Base-by-base conservation (phyloP, 2,113 vertebrate species). In the Raja brachyura region DNA sequence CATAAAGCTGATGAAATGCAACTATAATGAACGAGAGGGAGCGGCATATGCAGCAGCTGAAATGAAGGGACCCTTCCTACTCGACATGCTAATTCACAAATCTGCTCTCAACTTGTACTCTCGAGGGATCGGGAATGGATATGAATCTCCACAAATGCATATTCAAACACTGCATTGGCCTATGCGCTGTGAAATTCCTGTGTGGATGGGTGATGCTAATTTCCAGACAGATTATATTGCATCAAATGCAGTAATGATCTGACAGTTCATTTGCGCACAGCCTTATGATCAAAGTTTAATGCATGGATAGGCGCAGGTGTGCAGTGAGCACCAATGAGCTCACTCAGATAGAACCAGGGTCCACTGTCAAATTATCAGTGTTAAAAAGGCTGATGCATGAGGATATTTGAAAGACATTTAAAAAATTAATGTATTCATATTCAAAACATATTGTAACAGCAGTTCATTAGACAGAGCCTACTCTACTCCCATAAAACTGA, bases 1-100 rank as follows among this genome's bases (percentile, higher is more conserved):
- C 98, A 99, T 99, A 98, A 99, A 98, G 98, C 98, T 99, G 98
- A 99, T 99, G 98, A 99, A 99, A 99, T 99, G 98, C 98, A 99
- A 98, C 98, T 98, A 98, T 99, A 99, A 99, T 98, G 98, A 99
- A 99, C 98, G 98, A 98, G 98, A 98, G 97, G 96, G 97, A 97
- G 97, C 97, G 97, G 98, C 98, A 98, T 99, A 98, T 99, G 98
- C 97, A 98, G 97, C 96, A 97, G 95, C 96, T 97, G 96, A 97
- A 98, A 97, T 97, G 96, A 97, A 98, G 97, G 70, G 97, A 97
- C 97, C 97, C 97, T 97, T 98, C 97, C 97, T 97, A 98, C 97
- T 97, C 96, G 95, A 98, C 98, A 99, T 99, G 98, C 98, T 99
- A 99, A 99, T 99, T 98, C 97, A 95, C 97, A 98, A 98, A 98